A percentile compares a stretch with the other conserved stretches of the same genome.
Evolutionary conservation across 1,140 invertebrate genomes (phyloP).

Genomic region (Nilaparvata lugens): DNA sequence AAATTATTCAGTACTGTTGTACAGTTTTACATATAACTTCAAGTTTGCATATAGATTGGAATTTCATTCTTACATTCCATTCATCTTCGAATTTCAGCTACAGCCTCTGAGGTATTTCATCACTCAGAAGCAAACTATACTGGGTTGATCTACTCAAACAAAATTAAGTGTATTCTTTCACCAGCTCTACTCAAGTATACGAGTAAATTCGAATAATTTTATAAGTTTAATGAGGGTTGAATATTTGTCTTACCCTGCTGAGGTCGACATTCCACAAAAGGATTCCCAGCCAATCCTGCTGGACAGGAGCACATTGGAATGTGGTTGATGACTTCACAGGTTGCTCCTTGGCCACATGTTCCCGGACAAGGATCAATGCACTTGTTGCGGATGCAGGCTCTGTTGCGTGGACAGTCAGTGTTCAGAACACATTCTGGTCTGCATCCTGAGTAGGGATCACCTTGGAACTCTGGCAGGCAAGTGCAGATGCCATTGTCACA

Average conservation of each 20-base stretch:
- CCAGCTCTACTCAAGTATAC: no score
- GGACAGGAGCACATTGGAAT: slow-evolving; percentile 41
- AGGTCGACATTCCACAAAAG: slow-evolving; percentile 32
- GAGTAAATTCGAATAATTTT: no score
- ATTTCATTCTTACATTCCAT: no score
- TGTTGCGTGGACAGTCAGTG: slow-evolving; percentile 50
- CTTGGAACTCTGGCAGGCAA: slow-evolving; percentile 49
- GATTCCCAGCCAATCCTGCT: slow-evolving; percentile 39
- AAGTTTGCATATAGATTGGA: no score
- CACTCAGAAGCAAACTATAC: no score
- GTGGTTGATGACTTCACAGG: slow-evolving; percentile 51
- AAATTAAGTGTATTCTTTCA: no score
- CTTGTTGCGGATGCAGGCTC: slow-evolving; percentile 62
- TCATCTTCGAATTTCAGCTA: no score
- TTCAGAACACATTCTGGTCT: slow-evolving; percentile 53
- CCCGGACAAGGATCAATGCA: slow-evolving; percentile 68
- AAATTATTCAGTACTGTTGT: no score
- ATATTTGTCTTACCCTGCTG: slow-evolving; percentile 43
- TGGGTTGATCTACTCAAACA: no score
- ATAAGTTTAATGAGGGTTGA: no score
- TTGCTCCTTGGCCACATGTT: slow-evolving; percentile 57
- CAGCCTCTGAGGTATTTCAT: no score
- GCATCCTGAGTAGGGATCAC: slow-evolving; percentile 51
- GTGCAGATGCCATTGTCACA: slow-evolving; percentile 51
- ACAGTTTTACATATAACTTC: no score